Base-by-base conservation (phyloP, 2,113 vertebrate genomes). In the Cariama cristata region DNA sequence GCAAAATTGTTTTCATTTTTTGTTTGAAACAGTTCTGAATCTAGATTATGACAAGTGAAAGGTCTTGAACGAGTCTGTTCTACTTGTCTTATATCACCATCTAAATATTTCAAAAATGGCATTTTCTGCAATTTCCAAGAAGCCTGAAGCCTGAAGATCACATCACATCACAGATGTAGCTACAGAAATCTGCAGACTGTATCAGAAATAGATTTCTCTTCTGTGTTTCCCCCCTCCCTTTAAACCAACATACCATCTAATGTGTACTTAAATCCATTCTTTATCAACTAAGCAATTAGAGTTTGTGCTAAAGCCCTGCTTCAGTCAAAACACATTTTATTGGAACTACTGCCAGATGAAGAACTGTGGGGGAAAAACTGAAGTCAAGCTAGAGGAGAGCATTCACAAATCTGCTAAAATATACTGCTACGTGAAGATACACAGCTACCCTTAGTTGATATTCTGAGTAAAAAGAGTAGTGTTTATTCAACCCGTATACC, bases 181-280 rank as follows among this genome's bases (percentile, higher is more conserved):
- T 81, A 27, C 1, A 7, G 8, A 83, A 80, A 7, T 47, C 52
- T 63, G 33, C 27, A 56, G 27, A 90, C 6, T 52, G 16, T 27
- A 83, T 20, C 21, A 79, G 16, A 7, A 91, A 26, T 27, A 47
- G 4, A 56, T 42, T 84, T 52, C 9, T 68, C 8, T 67, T 80
- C 14, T 35, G 12, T 40, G 11, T 4, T 35, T 38, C 6, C 11
- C 8, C 5, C 9, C 1, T 3, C 6, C 2, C 8, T 50, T 79
- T 28, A 93, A 68, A 49, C 6, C 6, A 87, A 44, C 16, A 69
- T 49, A 18, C 2, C 3, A 52, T 44, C 35, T 52, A 45, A 35
- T 4, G 4, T 18, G 14, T 47, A 59, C 30, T 92, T 79, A 73
- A 88, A 75, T 75, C 12, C 11, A 71, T 35, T 90, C 24, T 60